Conservation (phyloP, 2,888 invertebrate species). For the Pheosia gnoma region DNA sequence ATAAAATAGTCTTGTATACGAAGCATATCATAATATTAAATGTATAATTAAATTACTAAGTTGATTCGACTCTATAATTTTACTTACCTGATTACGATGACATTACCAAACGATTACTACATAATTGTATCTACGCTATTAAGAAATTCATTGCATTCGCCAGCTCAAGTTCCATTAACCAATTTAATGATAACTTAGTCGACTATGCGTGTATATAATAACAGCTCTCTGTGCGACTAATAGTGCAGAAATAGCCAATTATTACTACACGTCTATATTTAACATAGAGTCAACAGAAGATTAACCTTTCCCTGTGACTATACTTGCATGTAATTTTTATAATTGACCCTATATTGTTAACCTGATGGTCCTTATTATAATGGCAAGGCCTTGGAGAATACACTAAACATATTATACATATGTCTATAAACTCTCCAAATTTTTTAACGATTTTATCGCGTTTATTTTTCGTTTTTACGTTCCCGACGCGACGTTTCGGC, state of each 20-base stretch:
- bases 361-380: neutral
- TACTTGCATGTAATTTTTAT: neutral
- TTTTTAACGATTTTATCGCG: too few relatives aligned
- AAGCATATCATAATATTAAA: too few relatives aligned
- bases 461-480: too few relatives aligned
- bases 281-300: constrained; percentile 29
- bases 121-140: neutral
- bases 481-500: too few relatives aligned
- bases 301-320: constrained; percentile 7
- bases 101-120: neutral
- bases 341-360: neutral
- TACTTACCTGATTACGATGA: neutral
- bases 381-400: neutral
- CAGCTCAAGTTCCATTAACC: neutral
- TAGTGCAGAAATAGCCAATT: constrained; percentile 42
- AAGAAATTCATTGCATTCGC: neutral
- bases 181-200: constrained; percentile 27
- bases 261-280: constrained; percentile 41
- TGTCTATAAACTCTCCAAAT: too few relatives aligned
- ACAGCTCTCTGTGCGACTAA: constrained; percentile 30
- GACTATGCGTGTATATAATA: constrained; percentile 23
- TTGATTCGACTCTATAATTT: too few relatives aligned
- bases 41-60: too few relatives aligned
- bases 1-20: too few relatives aligned
- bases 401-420: neutral